Conservation (phyloP, 2,888 invertebrate genomes). For the Pomacea canaliculata region DNA sequence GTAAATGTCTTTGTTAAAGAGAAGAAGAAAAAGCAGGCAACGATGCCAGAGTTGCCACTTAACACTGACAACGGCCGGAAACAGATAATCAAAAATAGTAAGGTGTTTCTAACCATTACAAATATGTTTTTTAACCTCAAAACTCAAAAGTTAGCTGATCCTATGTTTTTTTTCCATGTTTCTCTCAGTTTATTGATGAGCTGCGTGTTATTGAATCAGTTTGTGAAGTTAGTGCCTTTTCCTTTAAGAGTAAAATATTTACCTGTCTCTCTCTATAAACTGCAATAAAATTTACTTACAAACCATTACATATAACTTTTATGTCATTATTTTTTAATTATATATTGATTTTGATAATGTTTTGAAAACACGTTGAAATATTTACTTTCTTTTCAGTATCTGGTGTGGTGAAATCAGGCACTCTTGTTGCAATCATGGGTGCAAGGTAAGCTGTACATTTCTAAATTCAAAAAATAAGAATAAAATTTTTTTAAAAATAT, state of each 20-base stretch:
- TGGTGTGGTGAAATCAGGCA: slow-evolving; percentile 63
- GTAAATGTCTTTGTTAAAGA: slow-evolving; percentile 21
- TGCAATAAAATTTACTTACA: neutral
- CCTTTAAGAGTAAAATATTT: neutral
- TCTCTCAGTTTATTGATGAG: too few relatives aligned
- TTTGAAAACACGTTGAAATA: neutral
- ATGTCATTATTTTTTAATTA: too few relatives aligned
- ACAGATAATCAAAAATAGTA: slow-evolving; percentile 26
- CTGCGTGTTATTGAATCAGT: too few relatives aligned
- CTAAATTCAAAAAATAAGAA: neutral
- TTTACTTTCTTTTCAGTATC: slow-evolving; percentile 47
- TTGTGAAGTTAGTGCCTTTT: neutral
- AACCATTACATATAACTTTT: neutral
- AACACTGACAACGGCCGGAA: slow-evolving; percentile 2
- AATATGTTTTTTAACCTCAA: too few relatives aligned
- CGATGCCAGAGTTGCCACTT: neutral
- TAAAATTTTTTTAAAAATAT: neutral
- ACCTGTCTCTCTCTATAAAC: neutral
- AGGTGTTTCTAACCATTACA: neutral
- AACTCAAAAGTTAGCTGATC: too few relatives aligned
- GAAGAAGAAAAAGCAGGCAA: slow-evolving; percentile 15
- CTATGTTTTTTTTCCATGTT: too few relatives aligned
- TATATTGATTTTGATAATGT: too few relatives aligned
- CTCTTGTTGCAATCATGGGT: slow-evolving; percentile 64
- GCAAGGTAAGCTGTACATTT: slow-evolving; percentile 60